A percentile compares a stretch with the other conserved stretches of the same genome.
Evolutionary conservation across 2,888 invertebrate genomes (phyloP).

Genomic region (Eupithecia centaureata): DNA sequence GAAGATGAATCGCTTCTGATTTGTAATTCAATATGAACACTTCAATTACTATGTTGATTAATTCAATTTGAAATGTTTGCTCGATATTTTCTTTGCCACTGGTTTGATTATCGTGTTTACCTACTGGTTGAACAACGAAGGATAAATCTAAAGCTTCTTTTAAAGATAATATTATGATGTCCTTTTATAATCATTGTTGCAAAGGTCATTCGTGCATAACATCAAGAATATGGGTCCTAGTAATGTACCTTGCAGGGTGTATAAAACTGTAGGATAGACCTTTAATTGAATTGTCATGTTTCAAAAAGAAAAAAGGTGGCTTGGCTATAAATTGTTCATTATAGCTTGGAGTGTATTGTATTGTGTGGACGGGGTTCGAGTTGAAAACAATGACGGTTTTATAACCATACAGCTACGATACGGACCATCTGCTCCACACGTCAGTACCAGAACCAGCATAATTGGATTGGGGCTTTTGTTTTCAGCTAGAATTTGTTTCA

Average conservation of each 20-base stretch:
- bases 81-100: slow-evolving; percentile 19
- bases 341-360: slow-evolving; percentile 15
- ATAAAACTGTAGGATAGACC: not conserved
- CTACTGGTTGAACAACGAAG: not conserved
- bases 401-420: slow-evolving; percentile 19
- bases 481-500: slow-evolving; percentile 3
- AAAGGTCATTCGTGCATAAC: not conserved
- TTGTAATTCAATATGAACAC: slow-evolving; percentile 38
- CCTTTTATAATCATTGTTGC: not conserved
- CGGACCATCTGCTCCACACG: slow-evolving; percentile 35
- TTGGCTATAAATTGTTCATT: slow-evolving; percentile 21
- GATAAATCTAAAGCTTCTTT: not conserved
- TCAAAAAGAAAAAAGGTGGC: not conserved
- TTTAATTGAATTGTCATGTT: not conserved
- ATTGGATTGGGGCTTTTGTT: slow-evolving; percentile 7
- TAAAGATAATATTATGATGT: not conserved
- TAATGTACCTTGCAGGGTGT: slow-evolving; percentile 11
- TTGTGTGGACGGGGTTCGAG: slow-evolving; percentile 22
- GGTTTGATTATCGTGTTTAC: slow-evolving; percentile 7
- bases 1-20: slow-evolving; percentile 26
- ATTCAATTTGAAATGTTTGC: slow-evolving; percentile 21
- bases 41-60: slow-evolving; percentile 28
- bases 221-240: not conserved
- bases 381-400: slow-evolving; percentile 37
- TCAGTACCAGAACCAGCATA: slow-evolving; percentile 6